These are phyloP conservation scores for Andrena marginata DNA, from an alignment of 2,888 invertebrate genomes.

Conservation along the genomic window DNA sequence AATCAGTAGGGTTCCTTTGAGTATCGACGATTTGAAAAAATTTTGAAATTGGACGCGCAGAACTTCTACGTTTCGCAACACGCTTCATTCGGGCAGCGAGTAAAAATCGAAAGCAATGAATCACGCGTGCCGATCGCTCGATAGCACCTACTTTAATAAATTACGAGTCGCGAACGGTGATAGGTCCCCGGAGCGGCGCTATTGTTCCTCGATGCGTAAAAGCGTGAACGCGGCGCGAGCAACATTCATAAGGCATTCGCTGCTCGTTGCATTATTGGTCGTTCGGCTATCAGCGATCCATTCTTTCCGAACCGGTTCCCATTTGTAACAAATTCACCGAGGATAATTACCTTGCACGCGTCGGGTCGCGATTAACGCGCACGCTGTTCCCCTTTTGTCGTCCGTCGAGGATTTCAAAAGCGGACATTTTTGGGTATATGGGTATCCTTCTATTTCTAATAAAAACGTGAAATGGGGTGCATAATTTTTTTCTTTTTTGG, in stretches of 20 bases:
- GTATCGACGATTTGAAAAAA: neutral
- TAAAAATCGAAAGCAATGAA: neutral
- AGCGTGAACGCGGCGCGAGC: slow-evolving; percentile 2
- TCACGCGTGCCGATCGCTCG: neutral
- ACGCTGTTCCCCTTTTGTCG: neutral
- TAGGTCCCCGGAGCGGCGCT: neutral
- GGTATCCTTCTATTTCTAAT: too few relatives aligned
- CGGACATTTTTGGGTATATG: too few relatives aligned
- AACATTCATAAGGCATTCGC: slow-evolving; percentile 2
- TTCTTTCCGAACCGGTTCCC: neutral
- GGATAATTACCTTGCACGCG: slow-evolving; percentile 6
- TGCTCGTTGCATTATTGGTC: slow-evolving; percentile 7
- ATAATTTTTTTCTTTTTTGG: too few relatives aligned
- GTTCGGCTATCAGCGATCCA: slow-evolving; percentile 3
- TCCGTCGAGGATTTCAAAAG: neutral
- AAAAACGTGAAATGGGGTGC: too few relatives aligned
- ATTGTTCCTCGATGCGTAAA: slow-evolving; percentile 1
- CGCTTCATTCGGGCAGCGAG: neutral
- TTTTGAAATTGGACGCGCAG: neutral
- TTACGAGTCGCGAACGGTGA: neutral
- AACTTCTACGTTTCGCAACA: neutral
- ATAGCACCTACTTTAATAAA: neutral
- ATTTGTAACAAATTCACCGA: slow-evolving; percentile 11
- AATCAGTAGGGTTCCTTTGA: too few relatives aligned
- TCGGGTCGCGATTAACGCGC: slow-evolving; percentile 2